Percentiles rank a stretch among this genome's conserved stretches.
These are phyloP conservation scores for Ctenicera cuprea DNA, from an alignment of 2,888 invertebrate genomes.

Conservation along the genomic window DNA sequence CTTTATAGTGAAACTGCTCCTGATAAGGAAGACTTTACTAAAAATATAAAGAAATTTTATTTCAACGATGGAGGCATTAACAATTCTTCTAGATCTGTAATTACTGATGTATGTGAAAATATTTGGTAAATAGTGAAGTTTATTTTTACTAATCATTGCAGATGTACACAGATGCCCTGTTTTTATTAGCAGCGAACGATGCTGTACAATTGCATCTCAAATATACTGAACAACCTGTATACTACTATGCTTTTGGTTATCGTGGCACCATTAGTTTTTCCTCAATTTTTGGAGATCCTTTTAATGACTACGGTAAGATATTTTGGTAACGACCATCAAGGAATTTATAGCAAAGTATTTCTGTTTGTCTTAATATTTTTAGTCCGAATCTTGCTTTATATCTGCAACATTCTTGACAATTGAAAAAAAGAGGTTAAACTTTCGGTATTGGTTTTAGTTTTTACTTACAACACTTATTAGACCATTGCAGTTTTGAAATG, in stretches of 20 bases:
- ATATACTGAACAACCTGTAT: constrained; percentile 76
- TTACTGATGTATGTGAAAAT: constrained; percentile 70
- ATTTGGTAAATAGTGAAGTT: constrained; percentile 27
- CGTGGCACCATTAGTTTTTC: constrained; percentile 82
- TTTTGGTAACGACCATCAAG: not conserved
- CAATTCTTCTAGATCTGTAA: constrained; percentile 65
- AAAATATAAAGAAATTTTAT: constrained; percentile 72
- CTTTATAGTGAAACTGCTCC: constrained; percentile 70
- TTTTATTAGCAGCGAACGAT: constrained; percentile 79
- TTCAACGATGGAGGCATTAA: constrained; percentile 69
- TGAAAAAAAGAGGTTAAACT: too few relatives aligned
- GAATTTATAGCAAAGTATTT: too few relatives aligned
- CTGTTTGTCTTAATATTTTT: too few relatives aligned
- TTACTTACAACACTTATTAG: too few relatives aligned
- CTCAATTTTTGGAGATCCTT: constrained; percentile 80
- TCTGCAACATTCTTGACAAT: too few relatives aligned
- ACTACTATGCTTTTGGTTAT: constrained; percentile 81
- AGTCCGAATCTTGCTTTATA: too few relatives aligned
- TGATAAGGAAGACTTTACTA: constrained; percentile 60
- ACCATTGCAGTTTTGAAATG: too few relatives aligned
- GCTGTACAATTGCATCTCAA: constrained; percentile 76
- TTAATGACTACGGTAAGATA: constrained; percentile 76
- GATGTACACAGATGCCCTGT: constrained; percentile 85
- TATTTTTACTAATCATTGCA: constrained; percentile 66
- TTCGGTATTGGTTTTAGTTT: too few relatives aligned